Evolutionary conservation across 2,113 vertebrate species (phyloP), one percentile per base, ranked within the genome.

Genomic region (Cacatua alba): DNA sequence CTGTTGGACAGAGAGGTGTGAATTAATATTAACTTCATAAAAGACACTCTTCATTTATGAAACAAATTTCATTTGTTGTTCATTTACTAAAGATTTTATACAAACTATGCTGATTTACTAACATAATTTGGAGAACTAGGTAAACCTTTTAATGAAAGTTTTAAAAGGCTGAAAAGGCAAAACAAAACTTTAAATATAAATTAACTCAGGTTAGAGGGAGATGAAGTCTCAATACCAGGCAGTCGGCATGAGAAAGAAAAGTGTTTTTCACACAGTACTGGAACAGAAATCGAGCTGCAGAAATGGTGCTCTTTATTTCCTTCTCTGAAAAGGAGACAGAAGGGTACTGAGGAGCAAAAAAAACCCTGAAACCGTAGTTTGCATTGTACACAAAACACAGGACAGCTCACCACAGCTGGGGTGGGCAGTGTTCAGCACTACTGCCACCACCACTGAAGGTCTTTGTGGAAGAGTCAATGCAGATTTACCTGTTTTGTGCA

Each of bases 121-220:
- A 65, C 5, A 21, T 52, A 62, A 72, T 82, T 79, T 71, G 39
- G n/a, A 85, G 69, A 87, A 76, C 20, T 70, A 53, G 18, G 57
- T 71, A 71, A 76, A 82, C 0, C 2, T 26, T 35, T 78, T 28
- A 75, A 70, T 90, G 24, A 81, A 49, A 59, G 48, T 57, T 85
- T 70, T 51, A 77, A 71, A 88, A 70, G 33, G 55, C 41, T 94
- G 60, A 71, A 92, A 90, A 95, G 35, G 68, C 67, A 81, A 90
- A 55, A 6, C 59, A 59, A 85, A 74, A 74, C 33, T 93, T 94
- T 82, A 93, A 88, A 80, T 85, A 79, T n/a, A 82, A 91, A 80
- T 70, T 69, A 85, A 80, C 13, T 72, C 9, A 57, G 20, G 26
- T 70, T 69, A 70, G 41, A 96, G 23, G 10, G 25, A 87, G 25